Evolutionary conservation across 2,888 invertebrate genomes (phyloP).

Genomic region (Apocheima hispidaria): DNA sequence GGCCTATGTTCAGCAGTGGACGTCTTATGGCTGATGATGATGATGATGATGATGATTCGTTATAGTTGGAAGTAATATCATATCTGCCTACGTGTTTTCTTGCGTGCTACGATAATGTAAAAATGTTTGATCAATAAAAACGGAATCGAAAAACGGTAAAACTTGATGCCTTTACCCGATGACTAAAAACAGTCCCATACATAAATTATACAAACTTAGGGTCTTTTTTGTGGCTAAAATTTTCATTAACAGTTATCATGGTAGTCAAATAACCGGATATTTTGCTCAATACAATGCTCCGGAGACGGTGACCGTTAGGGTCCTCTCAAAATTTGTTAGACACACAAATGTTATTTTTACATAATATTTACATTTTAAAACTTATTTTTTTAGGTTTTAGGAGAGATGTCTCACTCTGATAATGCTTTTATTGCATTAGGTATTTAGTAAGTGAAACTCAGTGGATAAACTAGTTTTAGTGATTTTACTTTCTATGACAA

Average conservation of each 20-base stretch:
- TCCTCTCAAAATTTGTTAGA: slow-evolving; percentile 48
- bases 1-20: no score
- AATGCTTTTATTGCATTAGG: slow-evolving; percentile 2
- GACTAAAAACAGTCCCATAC: slow-evolving; percentile 36
- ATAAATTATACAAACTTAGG: slow-evolving; percentile 51
- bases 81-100: no score
- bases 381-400: slow-evolving; percentile 23
- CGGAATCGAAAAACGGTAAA: slow-evolving; percentile 44
- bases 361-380: slow-evolving; percentile 52
- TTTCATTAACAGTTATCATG: slow-evolving; percentile 53
- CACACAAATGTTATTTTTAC: slow-evolving; percentile 46
- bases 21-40: no score
- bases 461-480: neutral
- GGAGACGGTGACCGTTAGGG: slow-evolving; percentile 61
- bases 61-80: no score
- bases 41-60: no score
- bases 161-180: slow-evolving; percentile 31
- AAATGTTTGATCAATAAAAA: slow-evolving; percentile 23
- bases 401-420: slow-evolving; percentile 4
- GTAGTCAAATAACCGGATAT: slow-evolving; percentile 59
- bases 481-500: slow-evolving; percentile 17
- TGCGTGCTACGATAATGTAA: neutral
- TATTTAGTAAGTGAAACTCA: slow-evolving; percentile 1
- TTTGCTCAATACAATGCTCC: slow-evolving; percentile 43
- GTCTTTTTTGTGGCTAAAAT: slow-evolving; percentile 46